Evolutionary conservation across 37 sponge, comb jelly and placozoan species (phyloP), one percentile per base, ranked within the genome.

Genomic region (Cladorhizidae sp.): DNA sequence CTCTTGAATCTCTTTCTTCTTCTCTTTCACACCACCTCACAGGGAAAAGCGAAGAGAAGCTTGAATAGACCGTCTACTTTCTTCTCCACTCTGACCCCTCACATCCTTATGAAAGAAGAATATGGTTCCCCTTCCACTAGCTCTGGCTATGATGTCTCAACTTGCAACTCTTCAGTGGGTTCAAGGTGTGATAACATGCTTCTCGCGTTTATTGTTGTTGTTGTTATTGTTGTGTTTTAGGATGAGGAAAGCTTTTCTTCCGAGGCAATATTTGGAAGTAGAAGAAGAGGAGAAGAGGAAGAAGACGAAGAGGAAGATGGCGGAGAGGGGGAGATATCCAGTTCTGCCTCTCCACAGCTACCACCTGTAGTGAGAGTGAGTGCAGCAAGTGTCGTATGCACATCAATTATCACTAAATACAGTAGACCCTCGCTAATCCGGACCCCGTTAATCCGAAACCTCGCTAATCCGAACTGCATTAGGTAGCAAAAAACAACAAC

Each of bases 51-150:
- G 56, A 84, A 77, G 63, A 73, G 78, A 43, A 56, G 77, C 35
- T 65, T 81, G 50, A 67, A 32, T 7, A 49, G 82, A 22, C 85
- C 67, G 0, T 87, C 93, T 14, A 87, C 88, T 14, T 92, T 92
- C 89, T 92, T 92, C 74, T 64, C 81, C 20, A 57, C 93, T 3
- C 70, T 87, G 22, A 57, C 81, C 29, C 93, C 93, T 0, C 31
- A 56, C 5, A 88, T 92, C 40, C 72, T 73, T 51, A 92, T 92
- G 89, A 73, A 75, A 2, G 85, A 80, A 3, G 80, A 80, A 22
- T 18, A 50, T 62, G 78, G 55, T 36, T 72, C 51, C 0, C 40
- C 65, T 0, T 38, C 76, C 37, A 18, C 64, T 14, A 26, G 63
- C 23, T 35, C 28, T 1, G 32, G 32, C 40, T 6, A 7, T 11